These are phyloP conservation scores for Himalopsyche japonica DNA, from an alignment of 2,888 invertebrate genomes.

Conservation along the genomic window DNA sequence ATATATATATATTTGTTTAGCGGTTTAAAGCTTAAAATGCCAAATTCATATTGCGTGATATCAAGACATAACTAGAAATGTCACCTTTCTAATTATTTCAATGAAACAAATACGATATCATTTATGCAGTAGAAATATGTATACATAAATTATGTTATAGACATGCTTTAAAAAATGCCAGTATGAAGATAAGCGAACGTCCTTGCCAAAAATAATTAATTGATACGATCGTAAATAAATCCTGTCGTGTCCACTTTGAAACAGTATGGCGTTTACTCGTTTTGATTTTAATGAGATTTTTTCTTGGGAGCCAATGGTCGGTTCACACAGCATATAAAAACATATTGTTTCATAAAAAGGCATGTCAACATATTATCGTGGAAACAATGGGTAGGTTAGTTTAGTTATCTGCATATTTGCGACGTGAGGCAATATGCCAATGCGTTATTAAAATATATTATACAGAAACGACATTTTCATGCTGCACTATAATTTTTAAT, in stretches of 20 bases:
- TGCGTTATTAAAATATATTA: neutral
- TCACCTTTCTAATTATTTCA: neutral
- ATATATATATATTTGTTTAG: too few species aligned
- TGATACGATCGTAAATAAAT: neutral
- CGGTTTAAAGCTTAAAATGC: too few species aligned
- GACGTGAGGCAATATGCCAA: neutral
- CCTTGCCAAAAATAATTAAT: neutral
- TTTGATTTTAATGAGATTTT: neutral
- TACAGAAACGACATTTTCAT: too few species aligned
- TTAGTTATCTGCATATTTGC: neutral
- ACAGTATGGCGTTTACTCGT: neutral
- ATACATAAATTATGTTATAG: neutral
- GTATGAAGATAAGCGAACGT: neutral
- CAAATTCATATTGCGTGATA: neutral
- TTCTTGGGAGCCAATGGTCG: neutral
- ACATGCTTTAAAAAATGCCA: neutral
- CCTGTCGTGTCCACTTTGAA: neutral
- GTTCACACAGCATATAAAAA: neutral
- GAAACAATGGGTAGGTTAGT: neutral
- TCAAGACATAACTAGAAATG: neutral
- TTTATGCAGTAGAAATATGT: neutral
- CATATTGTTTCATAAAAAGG: neutral
- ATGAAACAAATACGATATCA: neutral
- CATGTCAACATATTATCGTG: neutral
- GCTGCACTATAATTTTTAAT: too few species aligned